Base-by-base conservation (phyloP, 2,797 vertebrate species). In the Dipus sagitta region DNA sequence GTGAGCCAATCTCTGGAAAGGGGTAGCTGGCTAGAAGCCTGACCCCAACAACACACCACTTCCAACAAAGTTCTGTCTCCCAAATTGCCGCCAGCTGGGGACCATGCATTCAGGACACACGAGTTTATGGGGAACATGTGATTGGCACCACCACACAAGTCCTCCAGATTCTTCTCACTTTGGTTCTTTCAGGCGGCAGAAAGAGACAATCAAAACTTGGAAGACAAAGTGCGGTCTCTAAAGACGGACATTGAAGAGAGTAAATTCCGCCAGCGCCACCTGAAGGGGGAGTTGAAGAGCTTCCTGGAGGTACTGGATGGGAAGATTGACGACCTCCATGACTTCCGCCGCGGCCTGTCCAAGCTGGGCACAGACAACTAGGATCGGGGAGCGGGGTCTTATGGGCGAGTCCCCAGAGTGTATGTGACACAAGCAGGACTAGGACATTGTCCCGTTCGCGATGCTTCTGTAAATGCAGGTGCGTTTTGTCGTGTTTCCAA, bases 261-360 rank as follows among this genome's bases (percentile, higher is more conserved):
- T 90, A 99, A 97, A 78, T 99, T 99, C 77, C 99, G 99, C 94
- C 99, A 99, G 95, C 98, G 98, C 95, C 98, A 98, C 98, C 98
- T 99, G 98, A 99, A 99, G 98, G 98, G 97, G 83, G 99, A 99
- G 97, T 97, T 99, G 93, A 99, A 99, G 98, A 99, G 98, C 98
- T 99, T 99, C 98, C 98, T 99, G 98, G 99, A 99, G 94, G 97
- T 99, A 96, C 98, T 99, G 96, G 99, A 99, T 0, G 99, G 99
- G 42, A 99, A 99, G 98, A 99, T 99, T 42, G 99, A 99, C 21
- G 99, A 99, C 98, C 98, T 99, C 96, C 99, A 99, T 1, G 99
- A 99, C 98, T 99, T 99, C 97, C 98, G 99, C 94, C 98, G 99
- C 97, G 99, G 99, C 89, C 99, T 99, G 72, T 99, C 99, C 94